Conservation (phyloP, 2,888 invertebrate species). For the Pomacea canaliculata region DNA sequence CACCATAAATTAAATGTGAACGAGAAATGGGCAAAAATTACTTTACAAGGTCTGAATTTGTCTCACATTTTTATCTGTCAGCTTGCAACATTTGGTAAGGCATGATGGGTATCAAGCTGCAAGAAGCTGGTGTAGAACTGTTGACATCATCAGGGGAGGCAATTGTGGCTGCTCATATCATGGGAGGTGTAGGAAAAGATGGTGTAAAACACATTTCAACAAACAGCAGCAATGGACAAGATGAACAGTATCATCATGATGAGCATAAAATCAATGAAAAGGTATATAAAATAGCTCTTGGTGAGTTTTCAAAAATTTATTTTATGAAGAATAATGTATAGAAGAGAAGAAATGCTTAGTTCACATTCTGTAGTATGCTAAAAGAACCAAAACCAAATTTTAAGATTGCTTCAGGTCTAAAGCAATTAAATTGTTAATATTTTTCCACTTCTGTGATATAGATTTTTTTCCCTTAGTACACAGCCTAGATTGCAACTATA, state of each 20-base stretch:
- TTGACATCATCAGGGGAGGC: background rate
- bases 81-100: too few species aligned
- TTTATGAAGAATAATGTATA: too few species aligned
- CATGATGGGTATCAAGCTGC: too few species aligned
- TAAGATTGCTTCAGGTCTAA: background rate
- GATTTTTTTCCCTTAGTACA: too few species aligned
- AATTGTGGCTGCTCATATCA: background rate
- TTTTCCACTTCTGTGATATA: too few species aligned
- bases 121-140: too few species aligned
- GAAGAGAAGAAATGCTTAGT: background rate
- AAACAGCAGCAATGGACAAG: constrained; percentile 17
- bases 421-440: too few species aligned
- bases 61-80: too few species aligned
- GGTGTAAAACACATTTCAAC: background rate
- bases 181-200: background rate
- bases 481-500: too few species aligned
- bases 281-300: constrained; percentile 28
- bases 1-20: too few species aligned
- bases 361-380: background rate
- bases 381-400: background rate
- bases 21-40: too few species aligned
- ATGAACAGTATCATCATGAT: constrained; percentile 52
- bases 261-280: constrained; percentile 55
- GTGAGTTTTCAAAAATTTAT: background rate
- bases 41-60: too few species aligned